Conservation (phyloP, 2,797 vertebrate genomes). For the Sebastes flavidus region DNA sequence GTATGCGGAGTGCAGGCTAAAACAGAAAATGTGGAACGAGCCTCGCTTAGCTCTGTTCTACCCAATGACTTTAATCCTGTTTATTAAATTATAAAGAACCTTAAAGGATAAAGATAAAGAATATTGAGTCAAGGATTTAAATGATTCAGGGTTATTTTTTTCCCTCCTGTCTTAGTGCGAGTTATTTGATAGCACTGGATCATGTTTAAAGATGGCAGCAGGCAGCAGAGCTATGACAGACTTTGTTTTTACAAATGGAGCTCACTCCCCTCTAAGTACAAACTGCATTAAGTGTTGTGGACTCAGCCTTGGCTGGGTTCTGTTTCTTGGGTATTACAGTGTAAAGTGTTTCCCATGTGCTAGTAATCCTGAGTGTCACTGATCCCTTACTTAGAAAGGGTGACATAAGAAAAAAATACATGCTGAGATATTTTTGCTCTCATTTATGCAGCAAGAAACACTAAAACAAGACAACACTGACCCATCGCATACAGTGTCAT, state of each 20-base stretch:
- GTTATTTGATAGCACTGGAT: slow-evolving; percentile 85
- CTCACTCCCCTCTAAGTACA: slow-evolving; percentile 44
- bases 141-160: slow-evolving; percentile 81
- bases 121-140: slow-evolving; percentile 85
- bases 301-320: slow-evolving; percentile 43
- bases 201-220: slow-evolving; percentile 76
- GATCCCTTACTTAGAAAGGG: slow-evolving; percentile 55
- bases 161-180: slow-evolving; percentile 67
- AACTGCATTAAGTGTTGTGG: slow-evolving; percentile 58
- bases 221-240: slow-evolving; percentile 69
- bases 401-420: slow-evolving; percentile 2
- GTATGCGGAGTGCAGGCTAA: slow-evolving; percentile 79
- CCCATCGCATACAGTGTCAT: not conserved
- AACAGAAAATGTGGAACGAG: slow-evolving; percentile 81
- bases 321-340: slow-evolving; percentile 67
- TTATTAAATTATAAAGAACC: slow-evolving; percentile 92
- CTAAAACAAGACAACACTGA: not conserved
- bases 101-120: slow-evolving; percentile 90
- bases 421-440: slow-evolving; percentile 11
- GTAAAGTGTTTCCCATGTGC: slow-evolving; percentile 67
- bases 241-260: slow-evolving; percentile 71
- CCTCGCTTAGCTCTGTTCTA: slow-evolving; percentile 73
- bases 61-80: slow-evolving; percentile 86
- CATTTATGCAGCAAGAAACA: not conserved
- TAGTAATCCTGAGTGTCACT: slow-evolving; percentile 69